A percentile compares a stretch with the other conserved stretches of the same genome.
Conservation (phyloP, 2,888 invertebrate species). For the Coelopa pilipes region DNA sequence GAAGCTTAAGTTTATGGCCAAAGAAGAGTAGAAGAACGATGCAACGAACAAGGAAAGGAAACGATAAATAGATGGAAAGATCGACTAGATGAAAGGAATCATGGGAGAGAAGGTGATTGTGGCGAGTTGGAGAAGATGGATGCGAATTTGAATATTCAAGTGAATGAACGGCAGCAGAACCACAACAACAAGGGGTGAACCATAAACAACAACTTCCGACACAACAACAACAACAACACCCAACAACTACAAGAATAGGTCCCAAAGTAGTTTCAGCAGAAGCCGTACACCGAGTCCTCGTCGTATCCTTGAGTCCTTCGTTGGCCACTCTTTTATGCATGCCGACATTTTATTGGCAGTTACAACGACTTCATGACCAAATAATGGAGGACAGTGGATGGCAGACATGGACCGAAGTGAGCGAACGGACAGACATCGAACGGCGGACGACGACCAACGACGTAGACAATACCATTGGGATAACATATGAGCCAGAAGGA, state of each 20-base stretch:
- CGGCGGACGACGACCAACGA: too few species aligned
- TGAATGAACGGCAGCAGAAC: constrained; percentile 22
- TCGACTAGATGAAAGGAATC: neutral
- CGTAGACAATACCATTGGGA: too few species aligned
- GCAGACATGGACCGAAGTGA: constrained; percentile 19
- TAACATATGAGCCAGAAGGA: too few species aligned
- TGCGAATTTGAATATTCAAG: constrained; percentile 35
- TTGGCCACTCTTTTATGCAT: constrained; percentile 42
- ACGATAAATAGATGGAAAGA: neutral
- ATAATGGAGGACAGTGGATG: constrained; percentile 36
- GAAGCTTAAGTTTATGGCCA: too few species aligned
- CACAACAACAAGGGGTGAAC: constrained; percentile 10
- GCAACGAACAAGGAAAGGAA: too few species aligned
- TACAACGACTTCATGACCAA: constrained; percentile 37
- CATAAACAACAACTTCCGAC: too few species aligned
- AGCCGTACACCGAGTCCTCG: too few species aligned
- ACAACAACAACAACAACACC: too few species aligned
- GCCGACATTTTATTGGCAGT: constrained; percentile 45
- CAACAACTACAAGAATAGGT: too few species aligned
- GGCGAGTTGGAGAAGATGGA: constrained; percentile 14
- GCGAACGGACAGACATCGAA: constrained; percentile 26
- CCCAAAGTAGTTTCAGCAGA: too few species aligned
- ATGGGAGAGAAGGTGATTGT: neutral
- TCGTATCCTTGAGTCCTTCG: too few species aligned
- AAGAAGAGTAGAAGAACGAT: too few species aligned